A percentile compares a stretch with the other conserved stretches of the same genome.
Conservation (phyloP, 2,113 vertebrate species). For the Epinephelus cyanopodus region DNA sequence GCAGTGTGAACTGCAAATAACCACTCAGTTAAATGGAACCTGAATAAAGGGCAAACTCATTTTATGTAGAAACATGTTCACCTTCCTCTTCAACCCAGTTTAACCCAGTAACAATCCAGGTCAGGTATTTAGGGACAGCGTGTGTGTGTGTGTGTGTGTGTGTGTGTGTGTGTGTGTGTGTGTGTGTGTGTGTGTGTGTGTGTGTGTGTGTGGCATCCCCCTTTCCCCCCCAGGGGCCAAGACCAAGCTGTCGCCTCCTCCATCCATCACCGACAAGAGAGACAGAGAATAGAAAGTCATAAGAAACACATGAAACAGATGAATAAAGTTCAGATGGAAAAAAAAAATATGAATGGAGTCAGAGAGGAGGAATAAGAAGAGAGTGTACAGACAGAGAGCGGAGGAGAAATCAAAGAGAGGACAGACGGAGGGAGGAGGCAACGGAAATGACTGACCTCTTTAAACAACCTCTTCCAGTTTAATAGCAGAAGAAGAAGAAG, state of each 20-base stretch:
- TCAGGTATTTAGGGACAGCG: slow-evolving; percentile 50
- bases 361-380: not conserved
- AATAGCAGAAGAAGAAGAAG: not conserved
- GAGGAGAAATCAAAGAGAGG: not conserved
- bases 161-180: slow-evolving; percentile 26
- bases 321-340: not conserved
- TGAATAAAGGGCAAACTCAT: not conserved
- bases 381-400: too few species aligned
- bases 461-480: not conserved
- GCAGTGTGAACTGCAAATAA: not conserved
- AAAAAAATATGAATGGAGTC: not conserved
- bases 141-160: slow-evolving; percentile 25
- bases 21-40: not conserved
- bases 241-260: slow-evolving; percentile 63
- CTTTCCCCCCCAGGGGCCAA: slow-evolving; percentile 51
- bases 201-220: slow-evolving; percentile 30
- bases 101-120: slow-evolving; percentile 31
- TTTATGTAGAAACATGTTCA: slow-evolving; percentile 11
- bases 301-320: not conserved
- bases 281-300: slow-evolving; percentile 16
- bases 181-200: slow-evolving; percentile 29
- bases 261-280: slow-evolving; percentile 53
- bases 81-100: slow-evolving; percentile 24
- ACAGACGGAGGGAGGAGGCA: too few species aligned
- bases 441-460: too few species aligned